Evolutionary conservation across 2,113 vertebrate genomes (phyloP).

Genomic region (Glaucidium brasilianum): DNA sequence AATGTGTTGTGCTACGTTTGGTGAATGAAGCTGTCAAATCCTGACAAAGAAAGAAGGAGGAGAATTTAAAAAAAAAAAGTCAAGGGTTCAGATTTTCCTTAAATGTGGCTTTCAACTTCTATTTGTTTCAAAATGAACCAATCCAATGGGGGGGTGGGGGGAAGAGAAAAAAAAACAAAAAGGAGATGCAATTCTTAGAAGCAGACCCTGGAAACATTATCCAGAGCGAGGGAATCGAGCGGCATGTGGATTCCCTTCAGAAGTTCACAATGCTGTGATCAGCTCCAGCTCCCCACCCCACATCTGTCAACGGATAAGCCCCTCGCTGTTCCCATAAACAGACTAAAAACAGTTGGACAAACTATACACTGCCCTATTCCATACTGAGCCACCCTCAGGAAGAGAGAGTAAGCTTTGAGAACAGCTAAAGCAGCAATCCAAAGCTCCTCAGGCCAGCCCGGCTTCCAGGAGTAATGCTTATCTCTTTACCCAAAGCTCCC

Average conservation of each 20-base stretch:
- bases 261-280: neutral
- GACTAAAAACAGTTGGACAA: neutral
- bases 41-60: neutral
- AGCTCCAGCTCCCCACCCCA: neutral
- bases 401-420: rapidly evolving
- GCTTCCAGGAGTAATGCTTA: rapidly evolving
- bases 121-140: neutral
- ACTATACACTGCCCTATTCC: rapidly evolving
- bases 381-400: neutral
- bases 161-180: neutral
- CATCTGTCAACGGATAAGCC: neutral
- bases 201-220: neutral
- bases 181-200: neutral
- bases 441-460: neutral
- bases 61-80: neutral
- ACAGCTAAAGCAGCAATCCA: neutral
- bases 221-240: neutral
- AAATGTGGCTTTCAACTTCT: neutral
- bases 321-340: neutral
- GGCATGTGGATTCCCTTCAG: neutral
- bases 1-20: neutral
- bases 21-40: neutral
- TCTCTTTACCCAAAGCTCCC: neutral
- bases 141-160: rapidly evolving
- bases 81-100: neutral